Conservation (phyloP, 2,888 invertebrate species). For the Chloroclysta siterata region DNA sequence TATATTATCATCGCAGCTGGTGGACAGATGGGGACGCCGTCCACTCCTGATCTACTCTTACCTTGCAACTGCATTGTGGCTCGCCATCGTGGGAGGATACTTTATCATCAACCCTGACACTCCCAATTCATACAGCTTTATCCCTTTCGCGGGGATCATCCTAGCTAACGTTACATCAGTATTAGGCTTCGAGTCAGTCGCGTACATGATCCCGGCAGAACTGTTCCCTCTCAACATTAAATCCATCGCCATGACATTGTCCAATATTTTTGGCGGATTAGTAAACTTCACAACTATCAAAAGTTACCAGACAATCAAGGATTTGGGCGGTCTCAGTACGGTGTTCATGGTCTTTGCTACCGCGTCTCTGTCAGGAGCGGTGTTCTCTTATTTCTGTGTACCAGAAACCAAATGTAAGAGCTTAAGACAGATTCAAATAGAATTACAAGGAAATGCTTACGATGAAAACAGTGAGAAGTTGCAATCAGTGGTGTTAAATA, state of each 20-base stretch:
- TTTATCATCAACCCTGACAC: conserved; percentile 57
- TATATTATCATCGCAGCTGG: conserved; percentile 62
- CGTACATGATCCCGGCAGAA: conserved; percentile 79
- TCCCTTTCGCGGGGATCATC: conserved; percentile 74
- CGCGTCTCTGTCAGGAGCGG: conserved; percentile 69
- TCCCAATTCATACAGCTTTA: conserved; percentile 51
- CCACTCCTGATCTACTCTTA: conserved; percentile 74
- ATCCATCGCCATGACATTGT: conserved; percentile 76
- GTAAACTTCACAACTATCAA: conserved; percentile 78
- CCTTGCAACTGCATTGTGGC: conserved; percentile 55
- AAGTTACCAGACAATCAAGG: conserved; percentile 76
- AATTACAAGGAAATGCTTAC: conserved; percentile 66
- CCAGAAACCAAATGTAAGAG: conserved; percentile 86
- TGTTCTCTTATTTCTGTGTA: conserved; percentile 71
- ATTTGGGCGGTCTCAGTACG: conserved; percentile 71
- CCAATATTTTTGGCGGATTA: conserved; percentile 71
- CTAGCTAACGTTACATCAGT: conserved; percentile 55
- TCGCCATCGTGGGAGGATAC: conserved; percentile 61
- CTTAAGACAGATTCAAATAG: conserved; percentile 81
- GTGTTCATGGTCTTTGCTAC: conserved; percentile 77
- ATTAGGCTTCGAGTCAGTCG: conserved; percentile 78
- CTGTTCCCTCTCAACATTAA: conserved; percentile 85
- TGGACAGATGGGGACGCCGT: conserved; percentile 73
- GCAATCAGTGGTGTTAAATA: conserved; percentile 2
- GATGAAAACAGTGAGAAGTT: conserved; percentile 47